These are phyloP conservation scores for Ectemnius cavifrons DNA, from an alignment of 2,888 invertebrate genomes.

Conservation along the genomic window DNA sequence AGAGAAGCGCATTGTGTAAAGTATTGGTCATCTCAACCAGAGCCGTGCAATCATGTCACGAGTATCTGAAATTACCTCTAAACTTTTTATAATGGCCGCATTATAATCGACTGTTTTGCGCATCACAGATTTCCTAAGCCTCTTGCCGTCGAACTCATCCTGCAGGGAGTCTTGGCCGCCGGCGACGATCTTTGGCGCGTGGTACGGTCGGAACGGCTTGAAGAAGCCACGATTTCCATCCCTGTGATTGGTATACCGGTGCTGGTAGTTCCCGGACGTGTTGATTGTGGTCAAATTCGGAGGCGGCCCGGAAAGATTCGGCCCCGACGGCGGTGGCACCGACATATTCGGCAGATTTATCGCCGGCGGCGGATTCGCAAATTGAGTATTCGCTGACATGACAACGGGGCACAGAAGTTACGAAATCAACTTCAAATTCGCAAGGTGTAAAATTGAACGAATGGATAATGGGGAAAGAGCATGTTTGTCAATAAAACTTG, in stretches of 20 bases:
- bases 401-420: conserved; percentile 23
- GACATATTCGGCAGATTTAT: conserved; percentile 79
- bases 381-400: conserved; percentile 73
- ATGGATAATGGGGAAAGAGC: conserved; percentile 42
- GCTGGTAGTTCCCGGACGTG: conserved; percentile 71
- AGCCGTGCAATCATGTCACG: no score
- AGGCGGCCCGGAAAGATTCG: conserved; percentile 76
- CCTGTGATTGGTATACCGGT: conserved; percentile 71
- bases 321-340: conserved; percentile 74
- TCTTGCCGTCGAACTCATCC: conserved; percentile 97
- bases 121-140: conserved; percentile 96
- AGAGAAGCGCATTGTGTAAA: conserved; percentile 28
- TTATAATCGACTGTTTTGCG: conserved; percentile 99
- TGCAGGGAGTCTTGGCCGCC: conserved; percentile 78
- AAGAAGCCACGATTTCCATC: conserved; percentile 77
- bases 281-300: conserved; percentile 75
- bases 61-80: conserved; percentile 83
- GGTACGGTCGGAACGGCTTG: conserved; percentile 79
- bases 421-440: conserved; percentile 39
- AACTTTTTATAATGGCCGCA: conserved; percentile 93
- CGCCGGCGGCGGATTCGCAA: conserved; percentile 71
- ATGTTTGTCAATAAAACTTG: conserved; percentile 42
- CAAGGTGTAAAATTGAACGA: conserved; percentile 37
- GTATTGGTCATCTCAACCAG: background rate
- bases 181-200: conserved; percentile 74